Conservation (phyloP, 2,888 invertebrate species). For the Mimachlamys varia region DNA sequence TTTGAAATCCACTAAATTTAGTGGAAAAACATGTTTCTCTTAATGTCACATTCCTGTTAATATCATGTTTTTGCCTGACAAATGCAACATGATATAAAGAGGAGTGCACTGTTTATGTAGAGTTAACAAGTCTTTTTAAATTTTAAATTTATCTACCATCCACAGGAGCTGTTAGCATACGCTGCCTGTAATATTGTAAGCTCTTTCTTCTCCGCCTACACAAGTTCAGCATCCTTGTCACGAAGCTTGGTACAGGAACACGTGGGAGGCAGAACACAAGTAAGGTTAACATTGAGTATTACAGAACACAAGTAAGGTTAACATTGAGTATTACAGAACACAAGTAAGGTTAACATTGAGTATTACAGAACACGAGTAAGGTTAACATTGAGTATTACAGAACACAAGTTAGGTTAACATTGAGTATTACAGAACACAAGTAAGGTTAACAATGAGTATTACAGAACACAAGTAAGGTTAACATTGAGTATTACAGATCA, state of each 20-base stretch:
- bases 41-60: too few relatives aligned
- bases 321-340: too few relatives aligned
- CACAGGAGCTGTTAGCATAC: slow-evolving; percentile 79
- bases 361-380: slow-evolving; percentile 86
- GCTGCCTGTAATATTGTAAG: slow-evolving; percentile 85
- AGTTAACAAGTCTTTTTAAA: too few relatives aligned
- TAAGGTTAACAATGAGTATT: too few relatives aligned
- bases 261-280: slow-evolving; percentile 91
- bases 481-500: too few relatives aligned
- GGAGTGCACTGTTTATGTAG: too few relatives aligned
- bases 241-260: slow-evolving; percentile 89
- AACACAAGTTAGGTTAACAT: slow-evolving; percentile 85
- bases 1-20: too few relatives aligned
- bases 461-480: slow-evolving; percentile 82
- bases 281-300: slow-evolving; percentile 58
- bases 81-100: too few relatives aligned
- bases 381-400: too few relatives aligned
- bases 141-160: too few relatives aligned
- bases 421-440: slow-evolving; percentile 87
- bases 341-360: slow-evolving; percentile 87
- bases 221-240: slow-evolving; percentile 82
- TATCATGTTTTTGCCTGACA: too few relatives aligned
- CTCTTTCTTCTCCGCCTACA: slow-evolving; percentile 81
- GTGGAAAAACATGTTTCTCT: too few relatives aligned
- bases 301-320: neutral